Evolutionary conservation across 2,888 invertebrate species (phyloP), one percentile per base, ranked within the genome.

Genomic region (Rhingia campestris): DNA sequence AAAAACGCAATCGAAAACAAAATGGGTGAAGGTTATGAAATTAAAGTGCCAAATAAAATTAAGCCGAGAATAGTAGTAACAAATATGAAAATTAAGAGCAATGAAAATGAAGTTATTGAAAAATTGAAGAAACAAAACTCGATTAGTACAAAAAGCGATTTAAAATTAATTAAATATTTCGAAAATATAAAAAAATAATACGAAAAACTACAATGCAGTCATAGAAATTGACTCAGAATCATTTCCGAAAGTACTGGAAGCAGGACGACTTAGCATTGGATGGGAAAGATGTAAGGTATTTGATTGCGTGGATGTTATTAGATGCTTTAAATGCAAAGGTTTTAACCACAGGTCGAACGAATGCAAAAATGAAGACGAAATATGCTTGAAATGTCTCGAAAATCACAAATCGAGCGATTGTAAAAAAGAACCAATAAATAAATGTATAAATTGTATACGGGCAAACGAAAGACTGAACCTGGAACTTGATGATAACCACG

Each of bases 401-500:
- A 58, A 58, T n/a, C 67, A 69, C 43, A 76, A 53, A 14, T 22
- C 56, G 9, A 76, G 22, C 6, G 43, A 69, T n/a, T 76, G 67
- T n/a, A 67, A 49, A 22, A 67, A 51, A 39, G 59, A 59, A 5
- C 39, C 37, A 33, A 35, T 66, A 12, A 54, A 32, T 9, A 75
- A 67, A 51, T 76, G 67, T 32, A 58, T 69, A 14, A 59, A 76
- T 45, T 76, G 76, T 14, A 30, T 9, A 32, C 30, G 41, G 12
- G 76, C 67, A 10, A 76, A 76, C 12, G 37, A 69, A 6, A 76
- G 33, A 45, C 53, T 59, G 4, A 76, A 76, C 10, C 33, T 67
- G 9, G 30, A 32, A 4, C 41, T 67, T 6, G 54, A 76, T 12
- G 53, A 37, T 10, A 66, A 69, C 4, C 76, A 67, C 9, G 33